Evolutionary conservation across 2,888 invertebrate species (phyloP).

Genomic region (Zygogramma bicolorata): DNA sequence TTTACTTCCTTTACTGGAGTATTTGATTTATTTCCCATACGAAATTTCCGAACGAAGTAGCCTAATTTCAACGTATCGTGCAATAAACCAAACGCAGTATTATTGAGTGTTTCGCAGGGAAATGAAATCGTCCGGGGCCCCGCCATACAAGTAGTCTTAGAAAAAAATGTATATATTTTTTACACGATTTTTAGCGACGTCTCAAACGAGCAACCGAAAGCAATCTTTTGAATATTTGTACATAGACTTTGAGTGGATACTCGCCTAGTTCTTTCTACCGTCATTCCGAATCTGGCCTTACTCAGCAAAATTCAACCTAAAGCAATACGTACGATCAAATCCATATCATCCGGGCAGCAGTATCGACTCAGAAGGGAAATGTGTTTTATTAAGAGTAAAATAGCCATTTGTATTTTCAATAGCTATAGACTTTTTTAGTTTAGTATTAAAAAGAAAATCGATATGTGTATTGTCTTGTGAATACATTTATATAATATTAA

Average conservation of each 20-base stretch:
- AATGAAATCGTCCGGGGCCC: not conserved
- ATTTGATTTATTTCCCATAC: not conserved
- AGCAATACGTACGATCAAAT: slow-evolving; percentile 52
- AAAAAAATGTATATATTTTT: slow-evolving; percentile 58
- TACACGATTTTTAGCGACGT: slow-evolving; percentile 54
- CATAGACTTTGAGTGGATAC: slow-evolving; percentile 57
- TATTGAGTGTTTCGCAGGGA: slow-evolving; percentile 27
- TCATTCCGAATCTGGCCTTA: slow-evolving; percentile 52
- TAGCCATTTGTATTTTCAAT: slow-evolving; percentile 60
- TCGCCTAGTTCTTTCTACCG: slow-evolving; percentile 47
- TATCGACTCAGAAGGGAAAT: slow-evolving; percentile 55
- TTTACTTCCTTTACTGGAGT: too few relatives aligned
- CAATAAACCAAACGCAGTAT: slow-evolving; percentile 48
- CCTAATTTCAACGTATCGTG: slow-evolving; percentile 26
- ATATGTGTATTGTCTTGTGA: slow-evolving; percentile 67
- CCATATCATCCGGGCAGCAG: slow-evolving; percentile 58
- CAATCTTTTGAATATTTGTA: slow-evolving; percentile 59
- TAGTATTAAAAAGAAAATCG: slow-evolving; percentile 63
- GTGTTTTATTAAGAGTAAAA: slow-evolving; percentile 53
- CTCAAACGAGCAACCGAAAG: slow-evolving; percentile 54
- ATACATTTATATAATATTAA: slow-evolving; percentile 63
- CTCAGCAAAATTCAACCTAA: slow-evolving; percentile 44
- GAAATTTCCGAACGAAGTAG: slow-evolving; percentile 13
- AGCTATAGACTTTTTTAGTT: slow-evolving; percentile 65
- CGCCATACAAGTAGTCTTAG: slow-evolving; percentile 41